Evolutionary conservation across 2,888 invertebrate genomes (phyloP).

Genomic region (Eulithis prunata): DNA sequence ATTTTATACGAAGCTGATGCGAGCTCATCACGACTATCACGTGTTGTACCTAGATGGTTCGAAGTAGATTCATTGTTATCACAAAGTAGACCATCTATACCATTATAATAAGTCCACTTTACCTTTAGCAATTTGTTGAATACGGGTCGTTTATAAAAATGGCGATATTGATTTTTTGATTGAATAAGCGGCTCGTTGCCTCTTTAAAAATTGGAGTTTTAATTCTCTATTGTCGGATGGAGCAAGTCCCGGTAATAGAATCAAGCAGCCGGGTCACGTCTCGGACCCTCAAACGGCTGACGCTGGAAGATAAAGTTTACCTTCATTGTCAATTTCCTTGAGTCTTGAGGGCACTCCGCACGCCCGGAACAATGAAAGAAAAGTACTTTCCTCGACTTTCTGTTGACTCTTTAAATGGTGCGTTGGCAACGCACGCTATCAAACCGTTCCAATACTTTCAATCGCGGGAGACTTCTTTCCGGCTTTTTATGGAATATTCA

Average conservation of each 20-base stretch:
- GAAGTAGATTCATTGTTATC: neutral
- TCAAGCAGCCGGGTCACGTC: constrained; percentile 77
- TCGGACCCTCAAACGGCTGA: constrained; percentile 75
- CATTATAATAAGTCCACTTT: constrained; percentile 26
- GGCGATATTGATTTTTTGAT: constrained; percentile 68
- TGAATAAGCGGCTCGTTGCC: constrained; percentile 69
- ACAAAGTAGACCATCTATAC: constrained; percentile 12
- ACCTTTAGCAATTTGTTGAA: constrained; percentile 44
- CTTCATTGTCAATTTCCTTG: constrained; percentile 81
- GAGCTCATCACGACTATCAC: constrained; percentile 12
- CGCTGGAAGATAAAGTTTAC: constrained; percentile 80
- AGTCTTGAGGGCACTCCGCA: constrained; percentile 70
- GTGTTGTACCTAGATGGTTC: too few species aligned
- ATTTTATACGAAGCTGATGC: too few species aligned
- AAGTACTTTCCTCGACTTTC: constrained; percentile 71
- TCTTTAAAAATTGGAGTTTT: constrained; percentile 71
- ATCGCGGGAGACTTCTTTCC: constrained; percentile 16
- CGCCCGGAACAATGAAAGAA: constrained; percentile 76
- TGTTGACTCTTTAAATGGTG: constrained; percentile 75
- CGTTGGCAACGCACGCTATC: constrained; percentile 58
- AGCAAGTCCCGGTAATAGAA: constrained; percentile 64
- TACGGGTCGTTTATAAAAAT: constrained; percentile 51
- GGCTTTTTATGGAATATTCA: neutral
- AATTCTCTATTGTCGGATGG: constrained; percentile 69
- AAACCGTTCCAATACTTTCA: constrained; percentile 46